A percentile compares a stretch with the other conserved stretches of the same genome.
phyloP scores from a whole-genome alignment of 2,113 vertebrate species.

The Pluvianellus socialis region DNA sequence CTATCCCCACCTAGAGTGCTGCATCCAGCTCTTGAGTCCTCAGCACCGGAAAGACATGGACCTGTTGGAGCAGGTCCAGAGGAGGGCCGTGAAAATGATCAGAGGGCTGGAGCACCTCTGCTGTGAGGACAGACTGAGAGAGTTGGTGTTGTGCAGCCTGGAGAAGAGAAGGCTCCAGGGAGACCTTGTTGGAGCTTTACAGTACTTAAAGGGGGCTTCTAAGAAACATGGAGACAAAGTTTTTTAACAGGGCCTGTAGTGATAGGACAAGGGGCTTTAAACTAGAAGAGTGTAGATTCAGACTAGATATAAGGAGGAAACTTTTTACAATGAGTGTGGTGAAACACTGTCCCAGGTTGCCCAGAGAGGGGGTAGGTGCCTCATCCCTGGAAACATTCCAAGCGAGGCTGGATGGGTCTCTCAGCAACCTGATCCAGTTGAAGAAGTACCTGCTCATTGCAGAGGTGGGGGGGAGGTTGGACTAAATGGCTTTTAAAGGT shows the following conservation, averaged over 20 bases:
- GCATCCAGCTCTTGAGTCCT: not conserved
- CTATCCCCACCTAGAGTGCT: not conserved
- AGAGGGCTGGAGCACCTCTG: not conserved
- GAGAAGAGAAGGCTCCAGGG: not conserved
- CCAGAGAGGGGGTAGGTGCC: not conserved
- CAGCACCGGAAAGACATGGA: not conserved
- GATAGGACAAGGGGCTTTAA: not conserved
- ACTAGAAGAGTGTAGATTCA: not conserved
- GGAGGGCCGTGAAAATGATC: not conserved
- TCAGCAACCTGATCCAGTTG: not conserved
- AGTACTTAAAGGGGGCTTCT: not conserved
- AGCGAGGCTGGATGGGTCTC: not conserved
- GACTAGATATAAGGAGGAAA: not conserved
- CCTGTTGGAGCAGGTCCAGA: not conserved
- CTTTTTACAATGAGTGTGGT: not conserved
- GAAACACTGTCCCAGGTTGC: not conserved
- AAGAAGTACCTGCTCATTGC: not conserved
- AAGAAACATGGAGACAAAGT: not conserved
- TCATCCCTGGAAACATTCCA: not conserved
- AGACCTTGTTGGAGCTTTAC: not conserved
- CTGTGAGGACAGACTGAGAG: not conserved
- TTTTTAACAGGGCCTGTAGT: not conserved
- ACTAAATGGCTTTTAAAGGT: not conserved
- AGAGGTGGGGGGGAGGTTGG: no score
- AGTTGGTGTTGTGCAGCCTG: not conserved